phyloP scores from a whole-genome alignment of 2,888 invertebrate species.

The Megaustenia siamemsis region DNA sequence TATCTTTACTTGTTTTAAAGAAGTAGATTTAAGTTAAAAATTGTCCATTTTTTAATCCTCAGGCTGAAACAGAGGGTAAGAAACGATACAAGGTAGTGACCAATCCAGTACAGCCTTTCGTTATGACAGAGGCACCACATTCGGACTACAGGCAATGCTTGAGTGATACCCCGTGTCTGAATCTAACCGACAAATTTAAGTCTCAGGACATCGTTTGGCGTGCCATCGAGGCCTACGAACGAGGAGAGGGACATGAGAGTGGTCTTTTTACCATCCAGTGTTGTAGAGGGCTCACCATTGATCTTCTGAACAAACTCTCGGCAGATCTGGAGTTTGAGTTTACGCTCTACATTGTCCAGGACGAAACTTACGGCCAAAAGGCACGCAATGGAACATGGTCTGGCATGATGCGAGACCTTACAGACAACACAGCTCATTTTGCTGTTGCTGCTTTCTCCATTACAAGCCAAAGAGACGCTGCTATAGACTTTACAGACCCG shows the following conservation, averaged over 20 bases:
- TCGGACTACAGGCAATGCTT: slow-evolving; percentile 75
- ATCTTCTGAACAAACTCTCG: slow-evolving; percentile 90
- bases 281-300: slow-evolving; percentile 92
- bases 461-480: slow-evolving; percentile 84
- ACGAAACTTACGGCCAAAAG: slow-evolving; percentile 80
- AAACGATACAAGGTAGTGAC: slow-evolving; percentile 89
- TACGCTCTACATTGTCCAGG: slow-evolving; percentile 89
- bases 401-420: slow-evolving; percentile 91
- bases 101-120: slow-evolving; percentile 92
- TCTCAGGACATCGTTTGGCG: slow-evolving; percentile 79
- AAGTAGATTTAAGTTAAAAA: too few species aligned
- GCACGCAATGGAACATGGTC: slow-evolving; percentile 89
- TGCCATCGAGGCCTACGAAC: slow-evolving; percentile 76
- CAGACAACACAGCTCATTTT: slow-evolving; percentile 93
- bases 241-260: slow-evolving; percentile 64
- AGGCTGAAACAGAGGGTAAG: slow-evolving; percentile 82
- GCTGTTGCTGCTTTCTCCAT: slow-evolving; percentile 94
- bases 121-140: slow-evolving; percentile 90
- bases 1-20: too few species aligned
- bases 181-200: slow-evolving; percentile 64
- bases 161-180: slow-evolving; percentile 69
- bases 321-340: slow-evolving; percentile 92
- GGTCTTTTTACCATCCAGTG: slow-evolving; percentile 82
- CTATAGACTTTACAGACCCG: slow-evolving; percentile 93
- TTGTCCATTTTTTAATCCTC: too few species aligned